These are phyloP conservation scores for Avahi laniger DNA, from an alignment of 2,797 vertebrate species.

Conservation along the genomic window DNA sequence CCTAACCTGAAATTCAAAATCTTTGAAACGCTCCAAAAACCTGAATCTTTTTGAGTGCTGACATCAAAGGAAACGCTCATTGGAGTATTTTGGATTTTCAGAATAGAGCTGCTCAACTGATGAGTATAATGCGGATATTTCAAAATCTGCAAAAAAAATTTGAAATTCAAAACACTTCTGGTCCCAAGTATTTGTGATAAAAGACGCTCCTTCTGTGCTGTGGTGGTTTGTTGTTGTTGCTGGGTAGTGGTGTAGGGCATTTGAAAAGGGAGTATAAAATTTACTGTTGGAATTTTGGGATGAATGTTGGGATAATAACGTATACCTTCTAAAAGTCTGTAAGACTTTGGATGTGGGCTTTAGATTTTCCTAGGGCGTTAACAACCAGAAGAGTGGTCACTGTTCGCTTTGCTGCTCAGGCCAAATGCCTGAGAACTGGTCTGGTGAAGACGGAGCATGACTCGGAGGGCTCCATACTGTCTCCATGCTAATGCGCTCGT, in stretches of 20 bases:
- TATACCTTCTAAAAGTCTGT: not conserved
- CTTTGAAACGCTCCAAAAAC: not conserved
- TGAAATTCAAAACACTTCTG: not conserved
- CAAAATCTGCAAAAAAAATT: not conserved
- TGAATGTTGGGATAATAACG: not conserved
- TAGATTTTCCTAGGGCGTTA: not conserved
- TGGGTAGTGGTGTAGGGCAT: not conserved
- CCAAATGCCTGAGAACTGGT: not conserved
- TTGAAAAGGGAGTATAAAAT: not conserved
- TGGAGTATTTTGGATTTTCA: not conserved
- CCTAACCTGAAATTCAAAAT: not conserved
- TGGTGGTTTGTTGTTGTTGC: not conserved
- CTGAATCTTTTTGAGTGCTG: not conserved
- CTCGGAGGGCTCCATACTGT: not conserved
- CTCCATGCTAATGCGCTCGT: not conserved
- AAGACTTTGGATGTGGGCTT: not conserved
- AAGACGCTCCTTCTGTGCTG: not conserved
- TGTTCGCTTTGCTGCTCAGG: not conserved
- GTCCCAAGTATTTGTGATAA: not conserved
- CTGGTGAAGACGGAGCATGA: not conserved
- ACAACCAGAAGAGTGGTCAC: not conserved
- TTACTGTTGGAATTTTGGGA: not conserved
- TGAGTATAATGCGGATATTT: not conserved
- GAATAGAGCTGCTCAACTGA: not conserved
- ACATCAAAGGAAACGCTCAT: not conserved